phyloP scores from a whole-genome alignment of 2,888 invertebrate species.

The Acanthosepion lycidas region DNA sequence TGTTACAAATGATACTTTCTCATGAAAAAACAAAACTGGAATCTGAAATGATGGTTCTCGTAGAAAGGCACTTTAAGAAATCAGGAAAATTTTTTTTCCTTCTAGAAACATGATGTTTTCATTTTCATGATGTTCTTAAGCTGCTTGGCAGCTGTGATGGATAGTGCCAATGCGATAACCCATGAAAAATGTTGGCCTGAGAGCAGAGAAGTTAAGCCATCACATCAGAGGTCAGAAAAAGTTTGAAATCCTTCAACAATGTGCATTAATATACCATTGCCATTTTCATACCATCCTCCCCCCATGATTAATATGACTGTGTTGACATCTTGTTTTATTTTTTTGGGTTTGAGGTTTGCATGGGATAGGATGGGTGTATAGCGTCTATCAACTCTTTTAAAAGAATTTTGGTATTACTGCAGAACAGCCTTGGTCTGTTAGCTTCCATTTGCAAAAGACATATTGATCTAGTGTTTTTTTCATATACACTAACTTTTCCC shows the following conservation, averaged over 20 bases:
- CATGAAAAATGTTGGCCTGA: not conserved
- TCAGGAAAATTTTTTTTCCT: not conserved
- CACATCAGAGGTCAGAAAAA: not conserved
- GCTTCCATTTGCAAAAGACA: not conserved
- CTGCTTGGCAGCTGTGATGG: not conserved
- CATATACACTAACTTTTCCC: not conserved
- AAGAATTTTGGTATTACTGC: not conserved
- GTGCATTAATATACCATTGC: not conserved
- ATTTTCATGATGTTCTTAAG: not conserved
- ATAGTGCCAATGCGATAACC: not conserved
- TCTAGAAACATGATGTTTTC: not conserved
- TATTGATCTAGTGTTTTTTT: not conserved
- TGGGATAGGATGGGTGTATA: not conserved
- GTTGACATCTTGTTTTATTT: not conserved
- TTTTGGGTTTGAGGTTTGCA: too few species aligned
- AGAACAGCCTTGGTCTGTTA: not conserved
- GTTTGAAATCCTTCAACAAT: not conserved
- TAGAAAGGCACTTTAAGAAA: not conserved
- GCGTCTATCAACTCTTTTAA: not conserved
- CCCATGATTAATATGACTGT: not conserved
- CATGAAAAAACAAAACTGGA: not conserved
- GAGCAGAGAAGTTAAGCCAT: not conserved
- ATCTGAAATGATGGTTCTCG: not conserved
- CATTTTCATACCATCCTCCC: not conserved
- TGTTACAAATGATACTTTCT: not conserved